Conservation (phyloP, 2,113 vertebrate genomes). For the Daphoenositta chrysoptera region DNA sequence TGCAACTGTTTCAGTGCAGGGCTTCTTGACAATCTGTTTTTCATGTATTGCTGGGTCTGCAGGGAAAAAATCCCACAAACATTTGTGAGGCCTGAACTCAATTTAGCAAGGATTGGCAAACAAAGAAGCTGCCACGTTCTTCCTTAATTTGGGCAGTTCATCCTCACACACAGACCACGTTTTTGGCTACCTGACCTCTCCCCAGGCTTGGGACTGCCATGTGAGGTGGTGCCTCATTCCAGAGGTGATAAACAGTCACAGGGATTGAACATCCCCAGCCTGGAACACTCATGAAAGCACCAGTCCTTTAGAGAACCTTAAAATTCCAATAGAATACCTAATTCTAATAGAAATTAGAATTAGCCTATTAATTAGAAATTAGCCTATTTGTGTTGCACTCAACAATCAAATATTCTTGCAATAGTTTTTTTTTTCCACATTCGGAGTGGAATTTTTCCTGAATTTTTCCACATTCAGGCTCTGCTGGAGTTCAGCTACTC, state of each 20-base stretch:
- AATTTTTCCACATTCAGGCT: not conserved
- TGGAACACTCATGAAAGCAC: not conserved
- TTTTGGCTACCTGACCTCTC: not conserved
- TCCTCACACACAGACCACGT: fast-evolving
- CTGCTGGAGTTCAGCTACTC: not conserved
- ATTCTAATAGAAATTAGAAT: not conserved
- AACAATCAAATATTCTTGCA: not conserved
- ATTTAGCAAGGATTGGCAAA: not conserved
- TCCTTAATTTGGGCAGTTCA: not conserved
- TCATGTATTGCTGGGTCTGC: not conserved
- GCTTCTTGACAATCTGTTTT: not conserved
- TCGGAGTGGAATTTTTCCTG: not conserved
- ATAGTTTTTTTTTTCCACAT: not conserved
- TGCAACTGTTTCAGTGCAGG: not conserved
- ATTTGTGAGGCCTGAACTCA: not conserved
- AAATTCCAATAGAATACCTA: not conserved
- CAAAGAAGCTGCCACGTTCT: not conserved
- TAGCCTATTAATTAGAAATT: too few species aligned
- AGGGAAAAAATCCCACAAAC: not conserved
- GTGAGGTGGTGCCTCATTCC: not conserved
- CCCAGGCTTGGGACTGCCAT: fast-evolving
- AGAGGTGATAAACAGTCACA: not conserved
- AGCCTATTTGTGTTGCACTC: not conserved
- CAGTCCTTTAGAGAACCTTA: not conserved
- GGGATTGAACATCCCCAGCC: not conserved